Evolutionary conservation across 2,113 vertebrate genomes (phyloP).

Genomic region (Pseudopodoces humilis): DNA sequence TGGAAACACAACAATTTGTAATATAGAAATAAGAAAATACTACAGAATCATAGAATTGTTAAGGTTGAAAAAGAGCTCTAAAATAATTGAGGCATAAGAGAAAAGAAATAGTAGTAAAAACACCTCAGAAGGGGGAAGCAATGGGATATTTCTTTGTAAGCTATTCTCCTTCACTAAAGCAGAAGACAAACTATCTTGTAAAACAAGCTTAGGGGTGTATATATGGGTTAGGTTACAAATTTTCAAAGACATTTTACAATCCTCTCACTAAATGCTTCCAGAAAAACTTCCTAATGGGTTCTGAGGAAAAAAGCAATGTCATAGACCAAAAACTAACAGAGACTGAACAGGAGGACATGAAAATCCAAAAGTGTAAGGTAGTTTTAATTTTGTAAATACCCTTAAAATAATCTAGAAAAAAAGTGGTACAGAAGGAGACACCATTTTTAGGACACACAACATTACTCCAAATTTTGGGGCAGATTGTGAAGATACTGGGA

Average conservation of each 20-base stretch:
- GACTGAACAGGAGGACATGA: not conserved
- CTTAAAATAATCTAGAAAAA: not conserved
- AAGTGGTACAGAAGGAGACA: not conserved
- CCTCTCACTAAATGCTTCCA: not conserved
- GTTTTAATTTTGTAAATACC: not conserved
- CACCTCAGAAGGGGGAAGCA: not conserved
- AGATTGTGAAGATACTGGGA: not conserved
- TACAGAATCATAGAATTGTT: fast-evolving
- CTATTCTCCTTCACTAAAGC: not conserved
- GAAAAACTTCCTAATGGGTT: not conserved
- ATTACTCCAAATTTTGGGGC: not conserved
- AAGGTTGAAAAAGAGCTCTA: not conserved
- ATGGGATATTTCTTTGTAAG: not conserved
- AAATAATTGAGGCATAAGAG: not conserved
- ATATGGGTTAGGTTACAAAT: not conserved
- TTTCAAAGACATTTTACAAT: not conserved
- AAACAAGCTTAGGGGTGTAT: not conserved
- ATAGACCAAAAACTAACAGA: not conserved
- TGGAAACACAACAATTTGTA: not conserved
- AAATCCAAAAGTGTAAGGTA: not conserved
- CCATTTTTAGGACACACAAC: not conserved
- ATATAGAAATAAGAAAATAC: not conserved
- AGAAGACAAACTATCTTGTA: not conserved
- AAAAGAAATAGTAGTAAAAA: not conserved
- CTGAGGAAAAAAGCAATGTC: not conserved